Evolutionary conservation across 2,888 invertebrate species (phyloP), one percentile per base, ranked within the genome.

Genomic region (Diploptera punctata): DNA sequence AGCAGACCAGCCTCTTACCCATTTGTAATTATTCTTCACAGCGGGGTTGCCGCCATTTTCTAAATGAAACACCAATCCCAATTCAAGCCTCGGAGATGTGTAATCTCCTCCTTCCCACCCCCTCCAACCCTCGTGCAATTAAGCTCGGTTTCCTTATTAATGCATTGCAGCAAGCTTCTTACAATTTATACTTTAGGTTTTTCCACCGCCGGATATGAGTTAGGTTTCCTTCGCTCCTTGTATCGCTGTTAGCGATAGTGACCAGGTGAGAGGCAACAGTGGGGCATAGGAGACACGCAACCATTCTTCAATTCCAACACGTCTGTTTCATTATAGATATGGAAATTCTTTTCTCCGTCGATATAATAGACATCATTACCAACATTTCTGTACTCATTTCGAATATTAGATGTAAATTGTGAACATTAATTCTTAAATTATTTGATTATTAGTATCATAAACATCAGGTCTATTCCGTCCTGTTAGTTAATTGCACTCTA

Each of bases 61-160:
- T 69, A 69, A 69, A 69, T 69, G 69, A 69, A 69, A 69, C 65
- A 54, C 71, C 71, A 65, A 67, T 71, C 71, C 49, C 71, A 49
- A 69, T 65, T 65, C 65, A 65, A 47, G 65, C 29, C 65, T 65
- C 26, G 65, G 65, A 65, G 57, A 69, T 57, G 69, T 69, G 65
- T 69, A 54, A 67, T 57, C 67, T 54, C 67, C 71, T 60, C 29
- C 61, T 19, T 31, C 61, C 18, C 38, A 24, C 54, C 5, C 54
- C 52, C 21, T 57, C 78, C 81, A 76, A 82, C 82, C n/a, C n/a
- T n/a, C n/a, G n/a, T n/a, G n/a, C n/a, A n/a, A 83, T 83, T 83
- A 82, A 83, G 82, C 81, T 79, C 79, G 82, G 81, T 68, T 82
- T 82, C 82, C 82, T 83, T 82, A 83, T 83, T 83, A 83, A 83